Conservation (phyloP, 2,888 invertebrate species). For the Iphiclides podalirius region DNA sequence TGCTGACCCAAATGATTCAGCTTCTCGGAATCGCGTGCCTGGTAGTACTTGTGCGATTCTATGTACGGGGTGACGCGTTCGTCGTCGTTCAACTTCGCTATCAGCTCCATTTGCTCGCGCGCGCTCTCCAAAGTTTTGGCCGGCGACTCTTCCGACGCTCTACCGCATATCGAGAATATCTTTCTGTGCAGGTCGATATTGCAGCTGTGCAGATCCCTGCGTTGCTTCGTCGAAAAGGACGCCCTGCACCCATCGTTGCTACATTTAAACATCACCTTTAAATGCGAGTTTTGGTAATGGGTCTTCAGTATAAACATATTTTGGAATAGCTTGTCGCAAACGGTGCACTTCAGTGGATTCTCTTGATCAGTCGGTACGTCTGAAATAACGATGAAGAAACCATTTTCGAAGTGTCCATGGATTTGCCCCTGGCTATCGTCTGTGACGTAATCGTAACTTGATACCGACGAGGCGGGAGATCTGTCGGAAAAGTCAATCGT, state of each 20-base stretch:
- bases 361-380: constrained; percentile 95
- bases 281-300: constrained; percentile 97
- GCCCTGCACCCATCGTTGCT: constrained; percentile 97
- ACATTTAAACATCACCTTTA: constrained; percentile 97
- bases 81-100: constrained; percentile 88
- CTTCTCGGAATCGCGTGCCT: constrained; percentile 62
- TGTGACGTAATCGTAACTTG: constrained; percentile 78
- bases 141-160: constrained; percentile 56
- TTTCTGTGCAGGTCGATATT: constrained; percentile 95
- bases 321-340: constrained; percentile 95
- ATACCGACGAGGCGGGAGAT: constrained; percentile 81
- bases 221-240: constrained; percentile 95
- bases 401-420: constrained; percentile 86
- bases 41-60: constrained; percentile 72
- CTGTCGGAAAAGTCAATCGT: constrained; percentile 70
- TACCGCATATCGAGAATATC: constrained; percentile 86
- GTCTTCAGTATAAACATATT: constrained; percentile 96
- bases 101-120: constrained; percentile 87
- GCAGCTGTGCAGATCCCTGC: constrained; percentile 94
- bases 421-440: constrained; percentile 83
- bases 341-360: constrained; percentile 93
- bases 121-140: constrained; percentile 78
- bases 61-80: constrained; percentile 80
- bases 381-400: constrained; percentile 84
- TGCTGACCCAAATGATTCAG: constrained; percentile 48